Conservation (phyloP, 1,140 invertebrate species). For the Pseudomyrmex dendroicus region DNA sequence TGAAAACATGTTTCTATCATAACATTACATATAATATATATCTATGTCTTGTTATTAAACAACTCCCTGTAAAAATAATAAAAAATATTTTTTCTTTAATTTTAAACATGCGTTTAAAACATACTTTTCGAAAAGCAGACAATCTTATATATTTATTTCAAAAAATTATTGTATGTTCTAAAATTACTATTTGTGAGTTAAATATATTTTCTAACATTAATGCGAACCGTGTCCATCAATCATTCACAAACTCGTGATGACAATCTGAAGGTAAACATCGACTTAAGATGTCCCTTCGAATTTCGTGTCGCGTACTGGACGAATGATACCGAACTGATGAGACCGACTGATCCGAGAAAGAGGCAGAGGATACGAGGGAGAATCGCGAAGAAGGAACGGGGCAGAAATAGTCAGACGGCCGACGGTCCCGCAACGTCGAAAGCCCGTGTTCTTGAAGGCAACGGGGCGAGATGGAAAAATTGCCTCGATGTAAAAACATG, state of each 20-base stretch:
- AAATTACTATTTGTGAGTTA: background rate
- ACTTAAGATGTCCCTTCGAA: conserved; percentile 56
- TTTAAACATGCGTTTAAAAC: background rate
- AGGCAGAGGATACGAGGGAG: conserved; percentile 52
- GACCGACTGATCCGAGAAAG: conserved; percentile 49
- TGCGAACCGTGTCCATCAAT: background rate
- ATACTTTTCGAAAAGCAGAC: background rate
- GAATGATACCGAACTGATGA: conserved; percentile 65
- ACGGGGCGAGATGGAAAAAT: conserved; percentile 84
- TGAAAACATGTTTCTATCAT: background rate
- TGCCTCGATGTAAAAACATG: conserved; percentile 86
- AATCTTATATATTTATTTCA: too few relatives aligned
- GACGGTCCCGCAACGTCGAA: conserved; percentile 69
- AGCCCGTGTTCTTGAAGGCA: conserved; percentile 77
- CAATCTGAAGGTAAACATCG: conserved; percentile 21
- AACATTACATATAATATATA: background rate
- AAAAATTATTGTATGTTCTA: too few relatives aligned
- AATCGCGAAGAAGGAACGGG: conserved; percentile 17
- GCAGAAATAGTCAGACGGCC: conserved; percentile 46
- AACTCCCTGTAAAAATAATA: background rate
- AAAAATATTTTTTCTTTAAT: too few relatives aligned
- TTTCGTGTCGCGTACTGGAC: conserved; percentile 76
- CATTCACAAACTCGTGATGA: conserved; percentile 15
- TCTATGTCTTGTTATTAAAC: background rate
- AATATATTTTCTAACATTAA: background rate